Evolutionary conservation across 2,888 invertebrate genomes (phyloP).

Genomic region (Leucozona laternaria): DNA sequence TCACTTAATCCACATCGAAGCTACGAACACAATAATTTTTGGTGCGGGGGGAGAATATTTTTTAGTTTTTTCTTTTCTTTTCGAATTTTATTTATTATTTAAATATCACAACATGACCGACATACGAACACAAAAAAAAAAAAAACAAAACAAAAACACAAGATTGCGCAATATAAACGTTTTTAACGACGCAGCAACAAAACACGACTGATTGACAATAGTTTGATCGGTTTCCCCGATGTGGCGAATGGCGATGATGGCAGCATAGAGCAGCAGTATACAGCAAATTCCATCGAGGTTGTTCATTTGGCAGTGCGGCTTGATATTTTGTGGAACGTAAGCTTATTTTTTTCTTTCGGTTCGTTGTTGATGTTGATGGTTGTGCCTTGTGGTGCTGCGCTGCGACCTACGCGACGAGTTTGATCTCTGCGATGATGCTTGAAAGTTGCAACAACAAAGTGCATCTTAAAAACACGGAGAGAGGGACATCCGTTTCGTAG

Average conservation of each 20-base stretch:
- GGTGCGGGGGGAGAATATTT: conserved; percentile 6
- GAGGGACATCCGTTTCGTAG: conserved; percentile 3
- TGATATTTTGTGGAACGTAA: conserved; percentile 51
- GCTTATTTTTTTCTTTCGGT: conserved; percentile 21
- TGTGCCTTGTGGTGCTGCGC: not conserved
- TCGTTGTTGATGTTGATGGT: not conserved
- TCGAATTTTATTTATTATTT: not conserved
- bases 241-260: not conserved
- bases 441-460: not conserved
- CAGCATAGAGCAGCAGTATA: not conserved
- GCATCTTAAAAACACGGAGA: not conserved
- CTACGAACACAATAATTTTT: conserved; percentile 39
- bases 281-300: conserved; percentile 17
- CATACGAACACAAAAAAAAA: not conserved
- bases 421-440: not conserved
- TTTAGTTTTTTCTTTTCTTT: not conserved
- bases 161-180: conserved; percentile 11
- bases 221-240: conserved; percentile 43
- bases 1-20: not conserved
- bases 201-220: conserved; percentile 48
- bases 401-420: not conserved
- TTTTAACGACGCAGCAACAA: conserved; percentile 35
- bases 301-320: not conserved
- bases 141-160: not conserved
- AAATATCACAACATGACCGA: conserved; percentile 17